Evolutionary conservation across 2,888 invertebrate species (phyloP), one percentile per base, ranked within the genome.

Genomic region (Galerucella pusilla): DNA sequence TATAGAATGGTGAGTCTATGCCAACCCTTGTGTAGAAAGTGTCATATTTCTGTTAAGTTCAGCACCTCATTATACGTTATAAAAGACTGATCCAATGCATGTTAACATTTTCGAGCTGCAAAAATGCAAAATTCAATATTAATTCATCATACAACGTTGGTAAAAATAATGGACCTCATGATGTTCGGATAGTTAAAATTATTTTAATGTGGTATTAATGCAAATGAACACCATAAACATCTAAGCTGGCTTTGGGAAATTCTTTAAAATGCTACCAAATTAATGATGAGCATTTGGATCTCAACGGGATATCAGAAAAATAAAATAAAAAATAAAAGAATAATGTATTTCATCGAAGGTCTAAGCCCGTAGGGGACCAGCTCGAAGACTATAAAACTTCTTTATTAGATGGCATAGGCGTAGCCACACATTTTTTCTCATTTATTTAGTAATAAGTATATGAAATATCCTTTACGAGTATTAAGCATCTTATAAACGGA

Each of bases 231-330:
- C 64, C 74, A 72, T 68, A 72, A 65, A 71, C 70, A 69, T 64
- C 77, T 66, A 66, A 64, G 68, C 68, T 68, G 73, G 77, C 70
- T 73, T 67, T 70, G 72, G 75, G 79, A 79, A 79, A 79, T 80
- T 79, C 76, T 74, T 76, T 68, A 57, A 76, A 77, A 79, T 78
- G 77, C 79, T 79, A 80, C 74, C 78, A 79, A 78, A 81, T 80
- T 80, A 81, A 81, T 81, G 78, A 75, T 76, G 75, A 79, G 78
- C 77, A 82, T 80, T 80, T 75, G 77, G 75, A 81, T 74, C 80
- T 61, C 82, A 68, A 75, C 82, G 75, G 80, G 82, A 73, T 67
- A 67, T 70, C 77, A 74, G 64, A 76, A 75, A 78, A 76, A 66
- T 42, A 66, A 57, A 65, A 71, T 28, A 66, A 54, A 28, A 59